phyloP scores from a whole-genome alignment of 2,797 vertebrate genomes.

The Mycteria americana region DNA sequence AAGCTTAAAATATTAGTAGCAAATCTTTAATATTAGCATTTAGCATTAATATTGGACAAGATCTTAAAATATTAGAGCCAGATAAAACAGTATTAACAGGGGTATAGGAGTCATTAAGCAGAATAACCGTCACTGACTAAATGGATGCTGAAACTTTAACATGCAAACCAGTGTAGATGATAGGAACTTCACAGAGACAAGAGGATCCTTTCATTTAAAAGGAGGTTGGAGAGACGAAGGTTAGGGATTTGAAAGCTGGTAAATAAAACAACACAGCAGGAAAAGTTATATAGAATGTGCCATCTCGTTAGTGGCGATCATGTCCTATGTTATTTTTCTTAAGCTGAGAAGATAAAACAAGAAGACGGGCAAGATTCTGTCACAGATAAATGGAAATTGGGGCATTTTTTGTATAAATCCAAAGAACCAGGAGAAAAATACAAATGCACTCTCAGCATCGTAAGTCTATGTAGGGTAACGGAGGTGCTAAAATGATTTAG shows the following conservation, averaged over 20 bases:
- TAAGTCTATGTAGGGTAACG: not conserved
- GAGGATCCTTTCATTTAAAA: slow-evolving; percentile 64
- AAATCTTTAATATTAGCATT: slow-evolving; percentile 52
- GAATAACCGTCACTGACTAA: slow-evolving; percentile 40
- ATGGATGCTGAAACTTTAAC: slow-evolving; percentile 55
- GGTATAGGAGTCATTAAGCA: slow-evolving; percentile 61
- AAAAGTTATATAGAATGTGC: slow-evolving; percentile 47
- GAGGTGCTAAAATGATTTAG: slow-evolving; percentile 24
- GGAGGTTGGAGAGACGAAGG: slow-evolving; percentile 53
- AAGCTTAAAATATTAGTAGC: slow-evolving; percentile 43
- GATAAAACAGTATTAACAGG: slow-evolving; percentile 56
- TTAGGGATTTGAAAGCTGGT: slow-evolving; percentile 65
- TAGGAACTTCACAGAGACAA: slow-evolving; percentile 55
- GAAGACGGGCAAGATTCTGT: slow-evolving; percentile 45
- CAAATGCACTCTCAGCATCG: not conserved
- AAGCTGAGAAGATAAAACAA: slow-evolving; percentile 57
- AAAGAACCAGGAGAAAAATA: slow-evolving; percentile 27
- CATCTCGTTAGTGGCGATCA: slow-evolving; percentile 50
- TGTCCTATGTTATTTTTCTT: slow-evolving; percentile 52
- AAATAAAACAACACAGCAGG: slow-evolving; percentile 65
- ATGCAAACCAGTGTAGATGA: slow-evolving; percentile 41
- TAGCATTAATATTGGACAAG: slow-evolving; percentile 60
- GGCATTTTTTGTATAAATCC: slow-evolving; percentile 24
- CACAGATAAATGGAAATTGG: slow-evolving; percentile 57
- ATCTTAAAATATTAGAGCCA: slow-evolving; percentile 60